Evolutionary conservation across 1,140 invertebrate species (phyloP).

Genomic region (Littorina saxatilis): DNA sequence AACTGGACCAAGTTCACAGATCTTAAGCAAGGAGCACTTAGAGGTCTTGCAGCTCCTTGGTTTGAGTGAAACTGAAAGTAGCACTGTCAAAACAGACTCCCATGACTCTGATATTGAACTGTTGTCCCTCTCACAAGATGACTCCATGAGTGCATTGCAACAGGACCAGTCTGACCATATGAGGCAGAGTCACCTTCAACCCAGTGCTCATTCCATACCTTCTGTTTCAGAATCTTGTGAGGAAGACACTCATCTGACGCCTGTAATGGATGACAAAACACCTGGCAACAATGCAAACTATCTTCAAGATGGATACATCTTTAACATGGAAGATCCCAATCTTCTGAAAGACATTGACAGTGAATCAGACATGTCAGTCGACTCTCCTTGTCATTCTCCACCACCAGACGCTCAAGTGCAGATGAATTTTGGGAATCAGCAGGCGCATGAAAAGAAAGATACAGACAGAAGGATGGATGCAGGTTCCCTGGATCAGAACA

Average conservation of each 20-base stretch:
- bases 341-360: neutral
- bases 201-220: neutral
- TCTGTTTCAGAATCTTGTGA: constrained; percentile 7
- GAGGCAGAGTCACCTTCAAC: too few relatives aligned
- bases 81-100: neutral
- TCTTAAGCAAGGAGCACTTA: neutral
- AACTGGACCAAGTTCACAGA: too few relatives aligned
- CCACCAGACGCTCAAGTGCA: neutral
- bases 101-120: neutral
- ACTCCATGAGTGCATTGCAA: neutral
- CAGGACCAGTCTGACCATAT: too few relatives aligned
- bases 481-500: too few relatives aligned
- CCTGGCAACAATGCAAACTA: neutral
- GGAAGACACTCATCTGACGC: neutral
- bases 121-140: neutral
- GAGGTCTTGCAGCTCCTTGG: neutral
- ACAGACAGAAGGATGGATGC: too few relatives aligned
- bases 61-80: neutral
- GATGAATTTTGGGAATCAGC: too few relatives aligned
- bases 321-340: neutral
- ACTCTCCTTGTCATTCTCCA: neutral
- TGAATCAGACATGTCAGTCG: neutral
- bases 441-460: too few relatives aligned
- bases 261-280: neutral
- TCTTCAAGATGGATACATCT: neutral